Evolutionary conservation across 2,797 vertebrate species (phyloP).

Genomic region (Miichthys miiuy): DNA sequence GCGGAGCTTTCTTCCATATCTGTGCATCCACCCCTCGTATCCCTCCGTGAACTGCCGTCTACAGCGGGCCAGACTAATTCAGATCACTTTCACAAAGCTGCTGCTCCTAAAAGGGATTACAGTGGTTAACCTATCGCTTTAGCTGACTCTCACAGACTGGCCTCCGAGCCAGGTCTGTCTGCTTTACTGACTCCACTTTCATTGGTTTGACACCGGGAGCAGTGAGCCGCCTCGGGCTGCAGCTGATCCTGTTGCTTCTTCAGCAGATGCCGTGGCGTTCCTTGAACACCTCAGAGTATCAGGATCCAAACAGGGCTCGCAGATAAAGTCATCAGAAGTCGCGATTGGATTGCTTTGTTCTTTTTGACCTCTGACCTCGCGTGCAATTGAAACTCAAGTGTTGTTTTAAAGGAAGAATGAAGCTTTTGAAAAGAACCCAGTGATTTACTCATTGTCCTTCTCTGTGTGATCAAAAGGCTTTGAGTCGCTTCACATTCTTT

Average conservation of each 20-base stretch:
- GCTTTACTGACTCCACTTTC: constrained; percentile 40
- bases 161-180: constrained; percentile 30
- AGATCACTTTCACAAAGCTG: constrained; percentile 61
- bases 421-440: constrained; percentile 16
- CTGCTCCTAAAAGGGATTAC: constrained; percentile 57
- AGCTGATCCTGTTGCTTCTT: constrained; percentile 14
- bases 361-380: constrained; percentile 50
- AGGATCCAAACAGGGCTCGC: constrained; percentile 6
- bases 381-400: constrained; percentile 30
- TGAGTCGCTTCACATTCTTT: constrained; percentile 33
- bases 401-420: constrained; percentile 17
- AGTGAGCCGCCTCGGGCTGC: background rate
- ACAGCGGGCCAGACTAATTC: constrained; percentile 49
- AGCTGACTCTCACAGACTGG: constrained; percentile 26
- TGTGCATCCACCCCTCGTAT: constrained; percentile 11
- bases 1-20: background rate
- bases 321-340: constrained; percentile 6
- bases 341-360: background rate
- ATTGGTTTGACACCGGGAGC: background rate
- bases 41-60: constrained; percentile 5
- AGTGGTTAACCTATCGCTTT: constrained; percentile 52
- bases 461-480: constrained; percentile 44
- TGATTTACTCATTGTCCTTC: constrained; percentile 34
- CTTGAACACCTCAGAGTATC: constrained; percentile 25
- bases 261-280: background rate